Evolutionary conservation across 23 tunicate genomes (phyloP).

Genomic region (Phallusia fumigata): DNA sequence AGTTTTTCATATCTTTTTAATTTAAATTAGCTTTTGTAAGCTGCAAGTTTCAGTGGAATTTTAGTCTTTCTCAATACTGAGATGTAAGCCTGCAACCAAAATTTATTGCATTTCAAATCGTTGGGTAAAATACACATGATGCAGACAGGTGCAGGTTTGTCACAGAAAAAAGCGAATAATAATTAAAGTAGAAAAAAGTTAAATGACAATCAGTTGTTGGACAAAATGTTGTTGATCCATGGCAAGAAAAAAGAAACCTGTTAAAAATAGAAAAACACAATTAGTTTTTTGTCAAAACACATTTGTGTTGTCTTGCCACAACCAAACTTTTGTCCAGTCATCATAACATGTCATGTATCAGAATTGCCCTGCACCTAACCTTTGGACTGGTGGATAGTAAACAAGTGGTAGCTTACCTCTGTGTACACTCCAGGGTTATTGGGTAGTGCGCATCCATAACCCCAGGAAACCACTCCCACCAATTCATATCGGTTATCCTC

Average conservation of each 20-base stretch:
- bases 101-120: neutral
- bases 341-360: too few species aligned
- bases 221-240: neutral
- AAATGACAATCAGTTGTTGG: neutral
- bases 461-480: constrained; percentile 52
- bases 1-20: too few species aligned
- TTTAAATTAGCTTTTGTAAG: too few species aligned
- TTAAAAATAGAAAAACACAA: neutral
- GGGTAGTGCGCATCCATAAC: constrained; percentile 35
- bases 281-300: neutral
- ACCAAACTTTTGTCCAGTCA: too few species aligned
- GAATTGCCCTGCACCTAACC: too few species aligned
- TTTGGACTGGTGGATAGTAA: too few species aligned
- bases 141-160: too few species aligned
- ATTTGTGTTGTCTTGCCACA: too few species aligned
- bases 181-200: neutral
- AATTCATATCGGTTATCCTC: constrained; percentile 12
- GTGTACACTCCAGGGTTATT: constrained; percentile 33
- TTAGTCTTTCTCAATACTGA: too few species aligned
- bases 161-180: neutral
- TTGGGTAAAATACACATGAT: neutral
- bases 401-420: constrained; percentile 22
- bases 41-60: too few species aligned
- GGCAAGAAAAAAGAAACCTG: neutral
- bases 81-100: neutral